Evolutionary conservation across 1,140 invertebrate genomes (phyloP).

Genomic region (Drosophila nasuta): DNA sequence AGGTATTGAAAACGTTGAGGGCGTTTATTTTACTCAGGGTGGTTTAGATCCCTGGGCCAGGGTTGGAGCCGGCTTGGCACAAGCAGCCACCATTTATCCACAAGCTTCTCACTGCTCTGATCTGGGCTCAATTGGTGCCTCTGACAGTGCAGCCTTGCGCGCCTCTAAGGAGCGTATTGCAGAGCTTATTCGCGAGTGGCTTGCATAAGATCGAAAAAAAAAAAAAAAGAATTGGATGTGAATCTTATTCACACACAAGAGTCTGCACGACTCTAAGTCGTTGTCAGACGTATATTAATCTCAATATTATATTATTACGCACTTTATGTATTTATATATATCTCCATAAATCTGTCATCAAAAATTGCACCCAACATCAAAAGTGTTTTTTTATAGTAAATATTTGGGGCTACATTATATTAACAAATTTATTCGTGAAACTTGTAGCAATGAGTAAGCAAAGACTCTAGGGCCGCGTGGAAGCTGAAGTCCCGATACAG

Average conservation of each 20-base stretch:
- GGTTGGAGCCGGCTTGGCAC: conserved; percentile 85
- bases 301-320: neutral
- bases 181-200: conserved; percentile 64
- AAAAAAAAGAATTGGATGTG: no score
- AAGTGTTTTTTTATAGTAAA: neutral
- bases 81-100: conserved; percentile 12
- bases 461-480: no score
- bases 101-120: conserved; percentile 88
- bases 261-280: neutral
- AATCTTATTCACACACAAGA: no score
- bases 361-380: conserved; percentile 33
- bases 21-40: conserved; percentile 89
- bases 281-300: conserved; percentile 5
- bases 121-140: conserved; percentile 85
- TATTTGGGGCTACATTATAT: neutral
- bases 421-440: no score
- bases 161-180: conserved; percentile 60
- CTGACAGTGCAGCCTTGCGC: conserved; percentile 85
- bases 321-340: neutral
- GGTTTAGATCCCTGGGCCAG: conserved; percentile 88
- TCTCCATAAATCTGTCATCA: neutral
- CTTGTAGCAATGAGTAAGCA: no score
- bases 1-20: conserved; percentile 86
- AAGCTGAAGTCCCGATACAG: no score
- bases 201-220: conserved; percentile 27